Evolutionary conservation across 2,888 invertebrate species (phyloP).

Genomic region (Epinotia bilunana): DNA sequence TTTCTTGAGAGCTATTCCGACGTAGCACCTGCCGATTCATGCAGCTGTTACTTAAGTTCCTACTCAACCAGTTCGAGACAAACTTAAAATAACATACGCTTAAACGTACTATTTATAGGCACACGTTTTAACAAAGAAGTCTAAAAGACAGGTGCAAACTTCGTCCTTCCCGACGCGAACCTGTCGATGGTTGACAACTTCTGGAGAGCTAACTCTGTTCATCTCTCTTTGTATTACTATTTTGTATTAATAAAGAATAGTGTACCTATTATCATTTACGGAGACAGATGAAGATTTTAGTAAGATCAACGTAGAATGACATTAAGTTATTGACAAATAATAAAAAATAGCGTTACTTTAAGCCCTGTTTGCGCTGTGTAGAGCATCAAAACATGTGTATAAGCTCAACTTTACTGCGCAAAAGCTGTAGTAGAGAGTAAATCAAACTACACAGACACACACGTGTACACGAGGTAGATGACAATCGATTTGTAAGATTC

Average conservation of each 20-base stretch:
- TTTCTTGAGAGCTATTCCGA: conserved; percentile 31
- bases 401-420: background rate
- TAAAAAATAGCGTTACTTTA: too few relatives aligned
- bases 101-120: conserved; percentile 34
- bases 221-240: background rate
- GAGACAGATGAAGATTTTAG: too few relatives aligned
- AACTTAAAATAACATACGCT: conserved; percentile 34
- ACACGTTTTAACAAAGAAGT: conserved; percentile 28
- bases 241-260: background rate
- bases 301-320: too few relatives aligned
- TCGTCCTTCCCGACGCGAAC: background rate
- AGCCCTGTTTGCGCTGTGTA: too few relatives aligned
- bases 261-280: too few relatives aligned
- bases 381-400: too few relatives aligned
- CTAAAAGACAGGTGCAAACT: conserved; percentile 32
- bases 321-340: too few relatives aligned
- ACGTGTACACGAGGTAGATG: background rate
- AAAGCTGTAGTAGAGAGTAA: too few relatives aligned
- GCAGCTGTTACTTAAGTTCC: conserved; percentile 38
- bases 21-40: conserved; percentile 44
- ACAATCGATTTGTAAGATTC: background rate
- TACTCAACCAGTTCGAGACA: conserved; percentile 42
- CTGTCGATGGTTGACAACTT: conserved; percentile 11
- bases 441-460: background rate
- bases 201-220: conserved; percentile 3